Evolutionary conservation across 1,140 invertebrate genomes (phyloP).

Genomic region (Phymastichus coffea): DNA sequence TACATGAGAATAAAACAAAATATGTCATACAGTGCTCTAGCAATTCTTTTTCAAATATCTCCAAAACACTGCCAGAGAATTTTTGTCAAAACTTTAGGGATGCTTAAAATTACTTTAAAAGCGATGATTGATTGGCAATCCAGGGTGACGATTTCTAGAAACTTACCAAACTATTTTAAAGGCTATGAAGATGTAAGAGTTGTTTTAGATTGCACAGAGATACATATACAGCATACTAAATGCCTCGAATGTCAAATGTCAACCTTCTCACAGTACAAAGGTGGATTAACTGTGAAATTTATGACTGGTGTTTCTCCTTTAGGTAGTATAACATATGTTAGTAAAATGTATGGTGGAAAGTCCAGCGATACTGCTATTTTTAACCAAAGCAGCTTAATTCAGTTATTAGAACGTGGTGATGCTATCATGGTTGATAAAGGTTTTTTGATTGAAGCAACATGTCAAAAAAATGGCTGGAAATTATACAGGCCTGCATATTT

Average conservation of each 20-base stretch:
- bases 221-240: slow-evolving; percentile 29
- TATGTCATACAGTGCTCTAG: slow-evolving; percentile 27
- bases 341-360: slow-evolving; percentile 35
- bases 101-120: slow-evolving; percentile 29
- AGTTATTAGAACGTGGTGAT: slow-evolving; percentile 19
- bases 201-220: slow-evolving; percentile 37
- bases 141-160: slow-evolving; percentile 27
- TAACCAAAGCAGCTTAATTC: slow-evolving; percentile 13
- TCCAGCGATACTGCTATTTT: slow-evolving; percentile 40
- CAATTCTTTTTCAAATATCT: slow-evolving; percentile 22
- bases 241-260: slow-evolving; percentile 22
- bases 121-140: slow-evolving; percentile 27
- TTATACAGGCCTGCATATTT: slow-evolving; percentile 27
- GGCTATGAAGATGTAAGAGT: slow-evolving; percentile 33
- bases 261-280: slow-evolving; percentile 39
- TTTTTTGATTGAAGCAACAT: slow-evolving; percentile 35
- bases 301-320: slow-evolving; percentile 39
- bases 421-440: slow-evolving; percentile 31
- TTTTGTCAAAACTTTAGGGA: slow-evolving; percentile 22
- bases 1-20: slow-evolving; percentile 32
- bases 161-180: slow-evolving; percentile 34
- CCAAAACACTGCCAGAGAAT: slow-evolving; percentile 26
- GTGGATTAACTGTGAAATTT: slow-evolving; percentile 39
- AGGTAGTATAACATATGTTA: slow-evolving; percentile 40
- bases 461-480: slow-evolving; percentile 16